Conservation (phyloP, 2,888 invertebrate genomes). For the Helicoverpa assulta region DNA sequence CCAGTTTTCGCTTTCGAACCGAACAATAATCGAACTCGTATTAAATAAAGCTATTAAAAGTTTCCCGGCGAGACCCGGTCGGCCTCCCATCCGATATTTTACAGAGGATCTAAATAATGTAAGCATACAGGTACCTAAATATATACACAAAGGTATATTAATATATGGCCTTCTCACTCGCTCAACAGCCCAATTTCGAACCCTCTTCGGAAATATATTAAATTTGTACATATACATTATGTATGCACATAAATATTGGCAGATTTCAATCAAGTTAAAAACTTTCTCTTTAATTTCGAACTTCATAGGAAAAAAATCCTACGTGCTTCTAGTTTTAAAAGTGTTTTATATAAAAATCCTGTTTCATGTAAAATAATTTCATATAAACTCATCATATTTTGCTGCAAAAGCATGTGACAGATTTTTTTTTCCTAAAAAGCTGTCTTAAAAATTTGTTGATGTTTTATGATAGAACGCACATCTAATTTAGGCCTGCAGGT, state of each 20-base stretch:
- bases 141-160: background rate
- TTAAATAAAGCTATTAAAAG: conserved; percentile 82
- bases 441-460: too few species aligned
- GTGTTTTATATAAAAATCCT: too few species aligned
- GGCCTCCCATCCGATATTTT: conserved; percentile 55
- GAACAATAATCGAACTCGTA: conserved; percentile 77
- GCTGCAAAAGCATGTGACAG: too few species aligned
- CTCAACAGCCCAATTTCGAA: background rate
- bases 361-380: too few species aligned
- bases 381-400: too few species aligned
- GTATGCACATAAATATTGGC: conserved; percentile 2
- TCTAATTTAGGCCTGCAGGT: too few species aligned
- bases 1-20: conserved; percentile 74
- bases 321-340: too few species aligned
- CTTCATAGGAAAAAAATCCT: background rate
- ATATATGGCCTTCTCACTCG: background rate
- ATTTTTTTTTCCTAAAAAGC: too few species aligned
- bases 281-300: background rate
- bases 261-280: conserved; percentile 1
- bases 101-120: conserved; percentile 42
- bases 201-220: conserved; percentile 1
- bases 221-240: too few species aligned
- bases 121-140: conserved; percentile 13
- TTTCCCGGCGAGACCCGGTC: conserved; percentile 56
- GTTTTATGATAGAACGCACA: too few species aligned